Percentiles rank a stretch among this genome's conserved stretches.
Evolutionary conservation across 2,113 vertebrate species (phyloP).

Genomic region (Cyphomyrus plagiostoma): DNA sequence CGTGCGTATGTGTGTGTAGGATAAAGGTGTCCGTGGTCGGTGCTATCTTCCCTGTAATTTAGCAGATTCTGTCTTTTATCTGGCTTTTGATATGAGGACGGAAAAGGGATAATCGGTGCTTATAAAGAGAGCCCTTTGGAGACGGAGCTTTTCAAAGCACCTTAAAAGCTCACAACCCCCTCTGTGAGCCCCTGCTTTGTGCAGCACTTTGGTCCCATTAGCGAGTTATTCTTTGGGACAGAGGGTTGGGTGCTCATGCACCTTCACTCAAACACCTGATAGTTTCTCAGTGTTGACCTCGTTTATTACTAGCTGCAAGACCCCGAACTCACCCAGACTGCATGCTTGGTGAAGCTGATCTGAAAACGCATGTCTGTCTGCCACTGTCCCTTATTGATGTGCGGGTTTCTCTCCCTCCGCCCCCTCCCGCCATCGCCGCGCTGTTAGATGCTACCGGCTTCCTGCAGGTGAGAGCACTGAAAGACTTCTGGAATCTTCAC

Average conservation of each 20-base stretch:
- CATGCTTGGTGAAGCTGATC: neutral
- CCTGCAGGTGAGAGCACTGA: constrained; percentile 87
- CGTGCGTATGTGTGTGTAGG: neutral
- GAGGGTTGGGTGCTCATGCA: neutral
- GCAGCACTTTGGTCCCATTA: constrained; percentile 10
- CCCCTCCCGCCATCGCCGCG: neutral
- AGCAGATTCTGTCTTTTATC: constrained; percentile 32
- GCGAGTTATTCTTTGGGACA: neutral
- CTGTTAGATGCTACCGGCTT: constrained; percentile 81
- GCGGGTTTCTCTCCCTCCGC: neutral
- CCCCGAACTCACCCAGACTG: neutral
- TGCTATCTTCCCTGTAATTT: constrained; percentile 34
- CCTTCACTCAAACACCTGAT: neutral
- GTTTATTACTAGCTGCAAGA: neutral
- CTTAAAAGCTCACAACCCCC: neutral
- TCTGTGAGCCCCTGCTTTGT: constrained; percentile 20
- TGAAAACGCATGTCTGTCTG: neutral
- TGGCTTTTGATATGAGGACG: constrained; percentile 31
- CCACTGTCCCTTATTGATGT: neutral
- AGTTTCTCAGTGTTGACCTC: constrained; percentile 8
- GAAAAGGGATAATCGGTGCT: constrained; percentile 37
- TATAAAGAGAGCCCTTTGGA: constrained; percentile 24
- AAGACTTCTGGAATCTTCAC: constrained; percentile 94
- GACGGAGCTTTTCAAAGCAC: constrained; percentile 16
- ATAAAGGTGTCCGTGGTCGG: neutral